phyloP scores from a whole-genome alignment of 2,888 invertebrate genomes.

The Plutella xylostella region DNA sequence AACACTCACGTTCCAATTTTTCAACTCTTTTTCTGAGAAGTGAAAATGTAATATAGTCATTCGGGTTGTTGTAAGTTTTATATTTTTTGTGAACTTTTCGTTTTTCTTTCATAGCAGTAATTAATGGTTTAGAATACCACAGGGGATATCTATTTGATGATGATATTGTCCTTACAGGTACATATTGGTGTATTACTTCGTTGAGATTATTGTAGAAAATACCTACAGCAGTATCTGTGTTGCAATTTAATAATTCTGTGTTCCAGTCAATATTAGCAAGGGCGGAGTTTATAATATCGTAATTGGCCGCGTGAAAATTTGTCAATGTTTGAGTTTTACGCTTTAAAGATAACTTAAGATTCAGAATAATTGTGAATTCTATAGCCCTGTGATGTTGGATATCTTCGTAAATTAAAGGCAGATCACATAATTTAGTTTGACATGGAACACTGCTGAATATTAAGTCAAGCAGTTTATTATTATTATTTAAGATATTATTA shows the following conservation, averaged over 20 bases:
- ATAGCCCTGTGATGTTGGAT: neutral
- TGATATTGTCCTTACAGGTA: neutral
- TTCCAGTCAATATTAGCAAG: neutral
- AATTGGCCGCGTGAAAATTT: neutral
- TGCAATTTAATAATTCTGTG: neutral
- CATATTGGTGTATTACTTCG: neutral
- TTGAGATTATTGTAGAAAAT: neutral
- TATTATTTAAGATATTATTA: slow-evolving; percentile 2
- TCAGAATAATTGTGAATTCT: neutral
- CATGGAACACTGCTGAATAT: neutral
- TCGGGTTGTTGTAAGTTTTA: too few species aligned
- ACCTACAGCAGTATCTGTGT: neutral
- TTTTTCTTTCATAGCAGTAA: slow-evolving; percentile 10
- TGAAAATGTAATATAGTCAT: slow-evolving; percentile 2
- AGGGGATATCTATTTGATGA: neutral
- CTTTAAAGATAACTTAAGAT: neutral
- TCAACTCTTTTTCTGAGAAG: slow-evolving; percentile 3
- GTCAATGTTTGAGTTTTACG: neutral
- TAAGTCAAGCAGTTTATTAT: slow-evolving; percentile 3
- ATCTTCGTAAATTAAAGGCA: slow-evolving; percentile 1
- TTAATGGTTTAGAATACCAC: slow-evolving; percentile 5
- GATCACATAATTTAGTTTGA: neutral
- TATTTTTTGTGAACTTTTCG: slow-evolving; percentile 9
- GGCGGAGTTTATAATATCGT: neutral
- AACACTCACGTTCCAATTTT: neutral